phyloP scores from a whole-genome alignment of 2,888 invertebrate species.

The Habroteleia sp. region DNA sequence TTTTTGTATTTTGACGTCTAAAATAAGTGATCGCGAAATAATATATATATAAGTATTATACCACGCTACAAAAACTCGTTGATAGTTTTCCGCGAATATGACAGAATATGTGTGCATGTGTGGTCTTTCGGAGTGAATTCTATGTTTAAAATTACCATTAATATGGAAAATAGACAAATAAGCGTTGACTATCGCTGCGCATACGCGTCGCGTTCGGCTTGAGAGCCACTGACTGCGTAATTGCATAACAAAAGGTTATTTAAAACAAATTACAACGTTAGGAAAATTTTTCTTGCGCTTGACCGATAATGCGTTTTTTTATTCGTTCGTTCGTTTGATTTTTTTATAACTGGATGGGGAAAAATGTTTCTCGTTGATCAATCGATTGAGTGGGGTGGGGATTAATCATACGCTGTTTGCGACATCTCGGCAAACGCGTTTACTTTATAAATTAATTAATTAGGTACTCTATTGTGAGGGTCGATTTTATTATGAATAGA shows the following conservation, averaged over 20 bases:
- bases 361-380: slow-evolving; percentile 1
- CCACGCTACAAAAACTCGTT: slow-evolving; percentile 5
- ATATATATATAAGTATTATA: too few relatives aligned
- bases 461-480: too few relatives aligned
- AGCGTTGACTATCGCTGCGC: slow-evolving; percentile 12
- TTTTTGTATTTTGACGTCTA: slow-evolving; percentile 43
- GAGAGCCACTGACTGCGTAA: slow-evolving; percentile 22
- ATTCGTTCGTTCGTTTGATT: slow-evolving; percentile 10
- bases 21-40: slow-evolving; percentile 53
- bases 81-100: slow-evolving; percentile 35
- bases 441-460: too few relatives aligned
- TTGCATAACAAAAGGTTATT: slow-evolving; percentile 47
- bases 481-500: too few relatives aligned
- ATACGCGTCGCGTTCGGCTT: slow-evolving; percentile 23
- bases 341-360: slow-evolving; percentile 11
- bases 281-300: slow-evolving; percentile 35
- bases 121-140: slow-evolving; percentile 62
- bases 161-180: slow-evolving; percentile 70
- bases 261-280: slow-evolving; percentile 42
- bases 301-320: slow-evolving; percentile 25
- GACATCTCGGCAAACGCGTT: too few relatives aligned
- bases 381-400: too few relatives aligned
- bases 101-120: slow-evolving; percentile 29
- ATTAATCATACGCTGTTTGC: too few relatives aligned
- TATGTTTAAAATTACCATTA: slow-evolving; percentile 77